A percentile compares a stretch with the other conserved stretches of the same genome.
These are phyloP conservation scores for Urosaurus nigricauda DNA, from an alignment of 2,797 vertebrate genomes.

Conservation along the genomic window DNA sequence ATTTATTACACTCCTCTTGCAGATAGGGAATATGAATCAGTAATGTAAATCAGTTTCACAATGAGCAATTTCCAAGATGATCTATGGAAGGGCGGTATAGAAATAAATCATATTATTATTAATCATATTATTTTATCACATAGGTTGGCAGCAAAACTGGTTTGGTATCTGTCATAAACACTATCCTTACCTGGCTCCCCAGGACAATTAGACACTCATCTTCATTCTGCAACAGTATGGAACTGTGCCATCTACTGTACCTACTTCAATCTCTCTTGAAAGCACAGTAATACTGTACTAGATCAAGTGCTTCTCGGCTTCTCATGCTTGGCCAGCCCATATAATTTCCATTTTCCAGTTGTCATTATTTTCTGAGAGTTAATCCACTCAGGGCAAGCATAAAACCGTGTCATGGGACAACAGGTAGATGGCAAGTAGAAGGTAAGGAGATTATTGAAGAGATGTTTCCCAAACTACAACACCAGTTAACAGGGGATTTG, in stretches of 20 bases:
- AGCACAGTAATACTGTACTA: no score
- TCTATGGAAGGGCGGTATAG: no score
- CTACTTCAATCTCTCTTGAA: neutral
- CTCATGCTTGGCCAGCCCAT: neutral
- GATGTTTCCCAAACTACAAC: no score
- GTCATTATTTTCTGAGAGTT: no score
- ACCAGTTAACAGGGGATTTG: no score
- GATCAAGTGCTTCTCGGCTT: no score
- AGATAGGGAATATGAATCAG: neutral
- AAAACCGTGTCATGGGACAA: neutral
- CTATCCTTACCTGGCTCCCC: neutral
- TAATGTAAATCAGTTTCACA: neutral
- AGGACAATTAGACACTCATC: neutral
- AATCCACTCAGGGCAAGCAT: neutral
- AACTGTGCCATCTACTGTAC: neutral
- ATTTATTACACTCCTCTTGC: neutral
- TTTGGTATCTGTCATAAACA: neutral
- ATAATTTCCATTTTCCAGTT: no score
- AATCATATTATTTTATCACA: neutral
- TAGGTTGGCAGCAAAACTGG: neutral
- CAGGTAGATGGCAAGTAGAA: neutral
- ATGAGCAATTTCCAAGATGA: neutral
- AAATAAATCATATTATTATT: no score
- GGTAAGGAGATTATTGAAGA: neutral
- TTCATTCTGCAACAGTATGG: neutral